Evolutionary conservation across 2,113 vertebrate genomes (phyloP).

Genomic region (Paradoxurus hermaphroditus): DNA sequence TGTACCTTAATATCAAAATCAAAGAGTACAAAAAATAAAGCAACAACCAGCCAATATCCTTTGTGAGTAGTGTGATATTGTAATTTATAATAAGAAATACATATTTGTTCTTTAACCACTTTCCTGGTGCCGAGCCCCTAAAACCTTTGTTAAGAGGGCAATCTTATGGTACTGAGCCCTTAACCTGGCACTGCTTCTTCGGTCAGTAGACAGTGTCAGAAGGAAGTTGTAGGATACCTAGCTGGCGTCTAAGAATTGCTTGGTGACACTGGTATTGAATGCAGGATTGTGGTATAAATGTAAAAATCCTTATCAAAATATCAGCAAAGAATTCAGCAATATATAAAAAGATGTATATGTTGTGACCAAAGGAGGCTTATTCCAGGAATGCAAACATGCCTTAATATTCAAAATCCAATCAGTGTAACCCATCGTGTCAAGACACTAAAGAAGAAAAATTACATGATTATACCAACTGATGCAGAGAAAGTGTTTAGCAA

Average conservation of each 20-base stretch:
- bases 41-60: background rate
- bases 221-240: background rate
- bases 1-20: background rate
- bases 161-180: background rate
- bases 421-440: background rate
- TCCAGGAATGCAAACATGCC: background rate
- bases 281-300: background rate
- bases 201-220: background rate
- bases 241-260: background rate
- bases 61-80: background rate
- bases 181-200: background rate
- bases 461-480: background rate
- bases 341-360: background rate
- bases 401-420: background rate
- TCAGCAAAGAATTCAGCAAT: background rate
- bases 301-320: background rate
- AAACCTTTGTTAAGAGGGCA: background rate
- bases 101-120: background rate
- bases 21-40: background rate
- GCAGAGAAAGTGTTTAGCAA: background rate
- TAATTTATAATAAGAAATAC: background rate
- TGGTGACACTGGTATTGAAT: background rate
- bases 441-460: background rate
- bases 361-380: background rate
- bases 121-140: background rate